Evolutionary conservation across 1,140 invertebrate species (phyloP).

Genomic region (Drosophila busckii): DNA sequence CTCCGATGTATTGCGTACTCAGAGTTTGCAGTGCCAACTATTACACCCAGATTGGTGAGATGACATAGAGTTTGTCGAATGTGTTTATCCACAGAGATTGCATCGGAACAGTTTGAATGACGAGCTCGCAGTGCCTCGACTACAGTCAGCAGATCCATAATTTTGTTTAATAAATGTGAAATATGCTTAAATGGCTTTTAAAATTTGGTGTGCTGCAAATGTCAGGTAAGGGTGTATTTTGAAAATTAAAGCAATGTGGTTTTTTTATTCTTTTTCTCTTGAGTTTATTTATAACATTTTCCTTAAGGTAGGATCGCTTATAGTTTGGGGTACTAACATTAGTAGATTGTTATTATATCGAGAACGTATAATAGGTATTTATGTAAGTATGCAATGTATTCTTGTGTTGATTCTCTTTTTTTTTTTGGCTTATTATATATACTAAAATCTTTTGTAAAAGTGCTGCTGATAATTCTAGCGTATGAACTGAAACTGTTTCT

Average conservation of each 20-base stretch:
- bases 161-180: too few species aligned
- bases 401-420: slow-evolving; percentile 21
- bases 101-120: slow-evolving; percentile 16
- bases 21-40: neutral
- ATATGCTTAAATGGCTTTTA: too few species aligned
- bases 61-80: slow-evolving; percentile 32
- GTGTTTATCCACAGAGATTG: neutral
- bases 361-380: slow-evolving; percentile 44
- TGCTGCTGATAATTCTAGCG: slow-evolving; percentile 18
- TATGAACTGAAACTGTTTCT: slow-evolving; percentile 34
- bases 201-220: neutral
- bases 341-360: slow-evolving; percentile 48
- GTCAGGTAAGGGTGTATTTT: slow-evolving; percentile 10
- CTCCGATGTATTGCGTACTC: slow-evolving; percentile 2
- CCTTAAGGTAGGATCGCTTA: slow-evolving; percentile 5
- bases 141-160: neutral
- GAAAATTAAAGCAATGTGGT: slow-evolving; percentile 30
- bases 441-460: slow-evolving; percentile 61
- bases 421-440: slow-evolving; percentile 62
- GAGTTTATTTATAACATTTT: slow-evolving; percentile 41
- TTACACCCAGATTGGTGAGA: slow-evolving; percentile 14
- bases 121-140: neutral
- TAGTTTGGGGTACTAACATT: slow-evolving; percentile 38
- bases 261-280: too few species aligned
- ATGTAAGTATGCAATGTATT: slow-evolving; percentile 10